Evolutionary conservation across 1,140 invertebrate species (phyloP).

Genomic region (Parapsyche elsis): DNA sequence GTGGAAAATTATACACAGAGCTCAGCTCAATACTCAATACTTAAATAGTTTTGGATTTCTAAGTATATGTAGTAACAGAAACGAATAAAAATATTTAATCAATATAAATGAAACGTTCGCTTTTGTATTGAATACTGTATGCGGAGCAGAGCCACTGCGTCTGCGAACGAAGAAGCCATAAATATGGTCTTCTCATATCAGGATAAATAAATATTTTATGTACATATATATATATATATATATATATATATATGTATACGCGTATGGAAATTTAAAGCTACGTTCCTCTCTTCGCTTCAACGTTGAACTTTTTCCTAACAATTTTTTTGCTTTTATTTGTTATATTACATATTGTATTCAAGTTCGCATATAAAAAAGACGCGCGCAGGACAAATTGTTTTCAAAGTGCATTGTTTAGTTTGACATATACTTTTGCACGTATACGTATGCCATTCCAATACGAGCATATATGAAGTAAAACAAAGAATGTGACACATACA

Average conservation of each 20-base stretch:
- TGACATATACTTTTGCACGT: not conserved
- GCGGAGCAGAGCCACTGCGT: conserved; percentile 29
- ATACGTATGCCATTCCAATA: not conserved
- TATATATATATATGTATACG: not conserved
- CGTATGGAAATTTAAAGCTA: conserved; percentile 8
- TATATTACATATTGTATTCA: not conserved
- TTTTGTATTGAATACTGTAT: conserved; percentile 16
- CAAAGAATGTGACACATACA: not conserved
- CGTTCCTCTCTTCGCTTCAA: conserved; percentile 3
- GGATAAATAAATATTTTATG: conserved; percentile 34
- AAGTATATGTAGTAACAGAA: no score
- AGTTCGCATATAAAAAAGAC: conserved; percentile 2
- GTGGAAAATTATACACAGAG: no score
- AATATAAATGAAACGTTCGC: conserved; percentile 7
- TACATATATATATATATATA: not conserved
- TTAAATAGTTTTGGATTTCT: no score
- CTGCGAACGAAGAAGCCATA: conserved; percentile 27
- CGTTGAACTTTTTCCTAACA: not conserved
- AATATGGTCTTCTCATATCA: conserved; percentile 29
- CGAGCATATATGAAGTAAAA: not conserved
- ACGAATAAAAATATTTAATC: not conserved
- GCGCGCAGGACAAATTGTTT: conserved; percentile 15
- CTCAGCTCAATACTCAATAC: no score
- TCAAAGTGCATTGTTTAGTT: conserved; percentile 18
- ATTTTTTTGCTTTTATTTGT: not conserved